Conservation (phyloP, 2,888 invertebrate genomes). For the Embidobia sp. region DNA sequence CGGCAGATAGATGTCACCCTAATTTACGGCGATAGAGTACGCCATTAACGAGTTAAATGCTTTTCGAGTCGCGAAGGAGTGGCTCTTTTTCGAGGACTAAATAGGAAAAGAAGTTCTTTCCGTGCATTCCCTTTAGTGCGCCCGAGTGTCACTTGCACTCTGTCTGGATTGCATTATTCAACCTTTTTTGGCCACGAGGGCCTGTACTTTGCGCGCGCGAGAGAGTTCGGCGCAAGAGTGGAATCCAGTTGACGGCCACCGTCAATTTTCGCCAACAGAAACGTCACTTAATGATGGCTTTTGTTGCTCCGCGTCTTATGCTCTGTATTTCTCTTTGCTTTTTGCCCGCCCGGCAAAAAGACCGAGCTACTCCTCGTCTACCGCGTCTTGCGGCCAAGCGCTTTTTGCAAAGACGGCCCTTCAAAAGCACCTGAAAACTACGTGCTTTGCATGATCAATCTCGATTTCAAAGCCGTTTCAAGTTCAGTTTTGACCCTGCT, state of each 20-base stretch:
- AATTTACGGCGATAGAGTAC: slow-evolving; percentile 51
- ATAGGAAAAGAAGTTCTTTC: slow-evolving; percentile 49
- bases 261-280: not conserved
- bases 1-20: slow-evolving; percentile 54
- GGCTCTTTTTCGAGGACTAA: slow-evolving; percentile 47
- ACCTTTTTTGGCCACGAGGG: slow-evolving; percentile 44
- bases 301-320: not conserved
- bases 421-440: too few relatives aligned
- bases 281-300: not conserved
- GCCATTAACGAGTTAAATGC: slow-evolving; percentile 61
- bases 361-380: too few relatives aligned
- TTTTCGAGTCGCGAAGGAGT: slow-evolving; percentile 58
- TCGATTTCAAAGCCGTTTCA: too few relatives aligned
- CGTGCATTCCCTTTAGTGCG: slow-evolving; percentile 43
- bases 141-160: slow-evolving; percentile 54
- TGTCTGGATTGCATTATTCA: slow-evolving; percentile 59
- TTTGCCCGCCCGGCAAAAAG: too few relatives aligned
- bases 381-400: too few relatives aligned
- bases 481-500: too few relatives aligned
- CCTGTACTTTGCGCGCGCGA: slow-evolving; percentile 5
- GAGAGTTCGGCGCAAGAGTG: slow-evolving; percentile 1
- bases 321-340: too few relatives aligned
- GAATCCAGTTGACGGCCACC: slow-evolving; percentile 5
- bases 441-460: too few relatives aligned
- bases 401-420: too few relatives aligned